Conservation (phyloP, 2,797 vertebrate species). For the Lagorchestes hirsutus region DNA sequence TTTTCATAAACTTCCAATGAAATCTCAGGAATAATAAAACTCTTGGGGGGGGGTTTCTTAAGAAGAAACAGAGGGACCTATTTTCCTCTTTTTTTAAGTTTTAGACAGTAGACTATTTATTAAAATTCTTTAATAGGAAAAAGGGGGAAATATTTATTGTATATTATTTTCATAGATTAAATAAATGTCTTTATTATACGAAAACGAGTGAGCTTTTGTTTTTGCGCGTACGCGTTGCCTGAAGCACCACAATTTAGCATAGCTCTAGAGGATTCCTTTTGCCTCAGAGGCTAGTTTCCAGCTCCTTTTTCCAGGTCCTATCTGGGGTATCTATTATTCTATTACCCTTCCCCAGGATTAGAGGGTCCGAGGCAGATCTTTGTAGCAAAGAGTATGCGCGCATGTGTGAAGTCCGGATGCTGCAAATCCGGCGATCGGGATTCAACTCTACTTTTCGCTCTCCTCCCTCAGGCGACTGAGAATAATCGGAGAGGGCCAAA, state of each 20-base stretch:
- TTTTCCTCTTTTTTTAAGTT: constrained; percentile 90
- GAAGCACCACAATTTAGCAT: background rate
- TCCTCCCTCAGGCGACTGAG: rapidly evolving
- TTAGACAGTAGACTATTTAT: constrained; percentile 98
- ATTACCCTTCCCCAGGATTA: background rate
- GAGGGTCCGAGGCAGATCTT: background rate
- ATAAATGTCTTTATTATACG: constrained; percentile 91
- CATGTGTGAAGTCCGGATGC: constrained; percentile 50
- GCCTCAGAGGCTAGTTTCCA: background rate
- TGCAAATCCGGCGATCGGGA: constrained; percentile 43
- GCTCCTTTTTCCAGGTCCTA: background rate
- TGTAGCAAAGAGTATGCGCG: background rate
- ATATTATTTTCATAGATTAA: constrained; percentile 99
- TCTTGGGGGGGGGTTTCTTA: constrained; percentile 86
- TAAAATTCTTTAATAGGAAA: constrained; percentile 97
- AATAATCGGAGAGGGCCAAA: background rate
- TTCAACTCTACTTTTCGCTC: background rate
- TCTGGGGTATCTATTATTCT: background rate
- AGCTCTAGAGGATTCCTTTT: background rate
- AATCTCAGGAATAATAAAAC: constrained; percentile 90
- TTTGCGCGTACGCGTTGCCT: background rate
- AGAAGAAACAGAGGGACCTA: constrained; percentile 80
- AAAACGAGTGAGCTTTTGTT: constrained; percentile 61
- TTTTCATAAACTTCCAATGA: constrained; percentile 87
- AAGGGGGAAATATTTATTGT: constrained; percentile 99